Percentiles rank a stretch among this genome's conserved stretches.
phyloP scores from a whole-genome alignment of 1,140 invertebrate genomes.

The Tetragnatha versicolor region DNA sequence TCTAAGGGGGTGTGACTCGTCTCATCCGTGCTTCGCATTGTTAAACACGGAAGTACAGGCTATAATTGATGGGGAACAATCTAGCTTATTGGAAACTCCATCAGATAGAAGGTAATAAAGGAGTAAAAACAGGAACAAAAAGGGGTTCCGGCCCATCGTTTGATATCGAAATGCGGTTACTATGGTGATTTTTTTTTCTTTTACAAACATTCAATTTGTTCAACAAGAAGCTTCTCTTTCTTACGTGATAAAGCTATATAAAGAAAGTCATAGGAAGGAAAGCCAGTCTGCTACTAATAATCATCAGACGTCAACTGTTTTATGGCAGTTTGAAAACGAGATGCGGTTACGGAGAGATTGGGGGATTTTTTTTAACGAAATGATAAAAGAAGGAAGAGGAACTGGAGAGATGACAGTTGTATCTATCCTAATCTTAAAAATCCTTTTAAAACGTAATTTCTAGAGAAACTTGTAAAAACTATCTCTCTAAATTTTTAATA shows the following conservation, averaged over 20 bases:
- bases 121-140: conserved; percentile 6
- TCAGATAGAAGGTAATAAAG: background rate
- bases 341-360: too few relatives aligned
- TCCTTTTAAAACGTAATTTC: too few relatives aligned
- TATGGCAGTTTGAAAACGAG: background rate
- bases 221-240: background rate
- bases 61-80: conserved; percentile 29
- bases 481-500: too few relatives aligned
- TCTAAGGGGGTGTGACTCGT: background rate
- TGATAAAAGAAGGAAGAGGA: too few relatives aligned
- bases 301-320: background rate
- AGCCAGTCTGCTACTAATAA: background rate
- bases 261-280: background rate
- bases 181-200: conserved; percentile 5
- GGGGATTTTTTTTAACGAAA: too few relatives aligned
- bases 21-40: conserved; percentile 24
- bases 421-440: too few relatives aligned
- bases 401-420: too few relatives aligned
- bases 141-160: too few relatives aligned
- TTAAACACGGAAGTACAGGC: conserved; percentile 17
- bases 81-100: conserved; percentile 17
- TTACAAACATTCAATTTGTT: conserved; percentile 32
- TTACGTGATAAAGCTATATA: background rate
- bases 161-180: conserved; percentile 35
- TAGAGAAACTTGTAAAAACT: too few relatives aligned